Conservation (phyloP, 2,113 vertebrate genomes). For the Chloroceryle aenea region DNA sequence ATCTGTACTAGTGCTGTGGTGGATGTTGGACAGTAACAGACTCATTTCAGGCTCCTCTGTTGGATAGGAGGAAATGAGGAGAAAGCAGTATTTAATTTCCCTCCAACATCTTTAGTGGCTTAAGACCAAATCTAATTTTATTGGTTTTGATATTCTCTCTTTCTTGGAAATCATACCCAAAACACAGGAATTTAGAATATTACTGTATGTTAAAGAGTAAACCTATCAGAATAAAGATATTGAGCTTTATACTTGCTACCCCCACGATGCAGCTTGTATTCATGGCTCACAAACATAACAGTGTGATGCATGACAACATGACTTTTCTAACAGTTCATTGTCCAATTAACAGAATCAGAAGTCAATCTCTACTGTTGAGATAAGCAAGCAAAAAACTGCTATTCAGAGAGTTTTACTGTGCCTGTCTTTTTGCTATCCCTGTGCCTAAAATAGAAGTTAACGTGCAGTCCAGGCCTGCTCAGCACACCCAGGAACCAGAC, state of each 20-base stretch:
- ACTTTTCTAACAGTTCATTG: background rate
- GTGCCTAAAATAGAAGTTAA: background rate
- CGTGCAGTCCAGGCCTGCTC: background rate
- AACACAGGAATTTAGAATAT: background rate
- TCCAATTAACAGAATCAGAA: conserved; percentile 30
- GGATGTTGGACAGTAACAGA: background rate
- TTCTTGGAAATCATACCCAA: background rate
- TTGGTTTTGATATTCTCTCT: background rate
- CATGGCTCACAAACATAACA: background rate
- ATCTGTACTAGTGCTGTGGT: background rate
- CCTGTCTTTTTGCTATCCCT: background rate
- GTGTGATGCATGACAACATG: background rate
- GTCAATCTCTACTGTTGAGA: background rate
- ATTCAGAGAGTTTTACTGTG: background rate
- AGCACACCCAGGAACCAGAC: background rate
- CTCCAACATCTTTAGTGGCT: background rate
- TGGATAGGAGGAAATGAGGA: background rate
- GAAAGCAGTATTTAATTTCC: background rate
- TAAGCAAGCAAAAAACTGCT: background rate
- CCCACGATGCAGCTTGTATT: background rate
- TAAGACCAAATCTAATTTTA: background rate
- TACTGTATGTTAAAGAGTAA: background rate
- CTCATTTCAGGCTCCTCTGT: background rate
- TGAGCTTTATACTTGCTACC: background rate
- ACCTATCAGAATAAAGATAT: background rate